Base-by-base conservation (phyloP, 2,113 vertebrate species). In the Dicentrarchus labrax region DNA sequence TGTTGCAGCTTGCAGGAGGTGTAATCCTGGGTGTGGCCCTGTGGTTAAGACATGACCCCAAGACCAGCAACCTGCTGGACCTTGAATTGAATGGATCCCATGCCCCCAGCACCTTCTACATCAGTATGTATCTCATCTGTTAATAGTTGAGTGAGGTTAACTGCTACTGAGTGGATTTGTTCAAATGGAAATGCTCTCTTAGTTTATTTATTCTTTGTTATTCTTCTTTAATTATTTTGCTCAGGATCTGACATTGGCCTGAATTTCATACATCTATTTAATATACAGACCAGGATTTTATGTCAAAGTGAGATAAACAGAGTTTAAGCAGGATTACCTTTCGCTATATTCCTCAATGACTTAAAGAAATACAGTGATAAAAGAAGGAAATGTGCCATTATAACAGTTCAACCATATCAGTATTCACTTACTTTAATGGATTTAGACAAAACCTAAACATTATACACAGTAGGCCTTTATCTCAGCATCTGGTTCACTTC, bases 21-120 rank as follows among this genome's bases (percentile, higher is more conserved):
- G 97, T 98, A n/a, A 97, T 99, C 91, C 95, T 99, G 85, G 98
- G 98, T 0, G 97, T 99, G 91, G 97, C 97, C 53, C 94, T 99
- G 7, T 99, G 98, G 98, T 95, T 99, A 15, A 96, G 98, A 83
- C 97, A 99, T 86, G 98, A 99, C 69, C 91, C 95, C 0, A 93
- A 97, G 94, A 99, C 98, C 3, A 97, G 97, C 6, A 97, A 61
- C 85, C 94, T 99, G 66, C 95, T 99, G 72, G 95, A 93, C 16
- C 89, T 96, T 38, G 89, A 97, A 67, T 92, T 96, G n/a, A 94
- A 95, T 0, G 96, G 94, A 30, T 68, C 88, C 64, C 94, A 92
- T 0, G 95, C 98, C 16, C 98, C 98, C 72, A 97, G 78, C 89
- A 98, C 98, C 73, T 99, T 99, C 95, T 99, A 98, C 0, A 96